Base-by-base conservation (phyloP, 2,888 invertebrate genomes). In the Aphidoletes aphidimyza region DNA sequence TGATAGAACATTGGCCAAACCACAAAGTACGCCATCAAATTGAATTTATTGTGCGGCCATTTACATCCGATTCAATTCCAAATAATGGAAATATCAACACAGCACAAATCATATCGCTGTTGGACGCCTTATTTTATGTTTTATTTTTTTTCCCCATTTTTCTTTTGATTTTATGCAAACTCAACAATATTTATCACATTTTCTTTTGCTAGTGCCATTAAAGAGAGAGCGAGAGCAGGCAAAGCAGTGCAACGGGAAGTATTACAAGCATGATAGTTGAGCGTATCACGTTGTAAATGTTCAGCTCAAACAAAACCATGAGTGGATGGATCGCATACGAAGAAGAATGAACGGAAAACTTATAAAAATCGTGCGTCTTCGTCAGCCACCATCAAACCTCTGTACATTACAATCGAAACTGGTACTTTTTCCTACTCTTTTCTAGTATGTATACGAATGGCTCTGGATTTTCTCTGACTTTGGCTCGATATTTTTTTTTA, bases 31-130 rank as follows among this genome's bases (percentile, higher is more conserved):
- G 69, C 69, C 30, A 69, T 69, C 26, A 30, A 30, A 30, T 69
- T 34, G 30, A 69, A 69, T 69, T 69, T 69, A 69, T 69, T 69
- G 6, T 69, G 30, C 69, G 69, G 69, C 69, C 30, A 30, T 69
- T 69, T 69, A 69, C 69, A 69, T 69, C 69, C 69, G 69, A 69
- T 69, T 69, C 69, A 69, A 69, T 69, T 69, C 34, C 69, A 34
- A 69, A 69, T 69, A 69, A 69, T 69, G 69, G 34, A 30, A 69
- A 69, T 3, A 69, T 69, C 69, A 69, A 69, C 69, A 69, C 69
- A 69, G 69, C 34, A 69, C 69, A 69, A 69, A 69, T 69, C 69
- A 69, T 69, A 30, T 34, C 69, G 34, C 30, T 69, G 30, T 30
- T 34, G 22, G n/a, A 39, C 5, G 6, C 11, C 39, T 39, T 39